These are phyloP conservation scores for Ornithoptera alexandrae DNA, from an alignment of 2,888 invertebrate genomes.

Conservation along the genomic window DNA sequence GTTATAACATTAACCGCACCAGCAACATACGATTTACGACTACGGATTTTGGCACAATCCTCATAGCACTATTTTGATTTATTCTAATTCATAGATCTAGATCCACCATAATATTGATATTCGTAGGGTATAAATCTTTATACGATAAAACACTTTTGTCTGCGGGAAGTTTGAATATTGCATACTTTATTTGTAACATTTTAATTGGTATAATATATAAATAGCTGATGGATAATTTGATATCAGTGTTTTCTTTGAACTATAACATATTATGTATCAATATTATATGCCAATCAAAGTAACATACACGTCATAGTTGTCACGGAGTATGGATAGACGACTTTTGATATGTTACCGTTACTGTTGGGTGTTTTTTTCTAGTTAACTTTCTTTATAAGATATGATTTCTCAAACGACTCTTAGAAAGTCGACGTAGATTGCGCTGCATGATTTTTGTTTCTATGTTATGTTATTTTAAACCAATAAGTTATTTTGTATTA, in stretches of 20 bases:
- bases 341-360: too few species aligned
- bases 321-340: too few species aligned
- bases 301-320: too few species aligned
- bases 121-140: slow-evolving; percentile 11
- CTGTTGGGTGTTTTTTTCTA: too few species aligned
- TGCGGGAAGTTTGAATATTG: not conserved
- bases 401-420: too few species aligned
- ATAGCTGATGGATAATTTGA: not conserved
- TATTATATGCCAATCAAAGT: too few species aligned
- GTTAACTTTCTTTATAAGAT: too few species aligned
- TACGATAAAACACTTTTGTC: not conserved
- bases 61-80: slow-evolving; percentile 29
- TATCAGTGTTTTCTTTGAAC: not conserved
- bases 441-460: too few species aligned
- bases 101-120: slow-evolving; percentile 30
- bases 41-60: slow-evolving; percentile 31
- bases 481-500: too few species aligned
- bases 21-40: slow-evolving; percentile 26
- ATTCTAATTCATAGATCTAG: slow-evolving; percentile 26
- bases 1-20: slow-evolving; percentile 20
- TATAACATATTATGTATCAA: not conserved
- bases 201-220: not conserved
- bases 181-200: not conserved
- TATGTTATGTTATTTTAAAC: too few species aligned
- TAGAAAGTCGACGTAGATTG: too few species aligned